Percentiles rank a stretch among this genome's conserved stretches.
These are phyloP conservation scores for Rhagologus leucostigma DNA, from an alignment of 2,113 vertebrate genomes.

Conservation along the genomic window DNA sequence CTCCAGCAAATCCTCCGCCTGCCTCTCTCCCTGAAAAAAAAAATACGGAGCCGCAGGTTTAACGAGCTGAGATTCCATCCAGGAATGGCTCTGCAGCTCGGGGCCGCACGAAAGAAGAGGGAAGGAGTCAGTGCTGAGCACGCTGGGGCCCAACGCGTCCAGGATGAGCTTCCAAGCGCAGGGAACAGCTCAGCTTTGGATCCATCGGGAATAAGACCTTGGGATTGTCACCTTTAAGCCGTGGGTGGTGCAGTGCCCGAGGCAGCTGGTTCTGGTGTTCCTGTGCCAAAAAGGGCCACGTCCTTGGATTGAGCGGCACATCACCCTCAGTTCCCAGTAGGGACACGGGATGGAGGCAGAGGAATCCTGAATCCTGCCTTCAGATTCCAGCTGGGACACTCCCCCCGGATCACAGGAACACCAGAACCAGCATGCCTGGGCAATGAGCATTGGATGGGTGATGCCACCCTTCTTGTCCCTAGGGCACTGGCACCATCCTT, in stretches of 20 bases:
- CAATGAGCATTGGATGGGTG: too few relatives aligned
- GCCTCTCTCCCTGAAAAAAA: not conserved
- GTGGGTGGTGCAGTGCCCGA: not conserved
- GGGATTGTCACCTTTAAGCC: not conserved
- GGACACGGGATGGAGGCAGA: too few relatives aligned
- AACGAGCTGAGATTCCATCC: not conserved
- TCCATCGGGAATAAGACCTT: not conserved
- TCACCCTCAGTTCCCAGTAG: too few relatives aligned
- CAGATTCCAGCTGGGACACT: too few relatives aligned
- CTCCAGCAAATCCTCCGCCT: not conserved
- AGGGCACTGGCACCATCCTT: not conserved
- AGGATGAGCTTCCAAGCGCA: not conserved
- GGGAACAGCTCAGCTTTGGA: not conserved
- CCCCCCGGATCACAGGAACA: too few relatives aligned
- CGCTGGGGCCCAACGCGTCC: accelerated
- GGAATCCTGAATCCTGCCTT: too few relatives aligned
- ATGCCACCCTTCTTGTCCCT: not conserved
- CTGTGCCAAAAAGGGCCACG: too few relatives aligned
- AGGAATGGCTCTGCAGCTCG: not conserved
- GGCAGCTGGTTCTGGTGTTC: not conserved
- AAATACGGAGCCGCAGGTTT: not conserved
- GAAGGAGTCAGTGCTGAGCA: not conserved
- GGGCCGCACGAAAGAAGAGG: not conserved
- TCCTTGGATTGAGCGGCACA: too few relatives aligned
- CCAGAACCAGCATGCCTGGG: not conserved